Base-by-base conservation (phyloP, 2,888 invertebrate species). In the Zygaena filipendulae region DNA sequence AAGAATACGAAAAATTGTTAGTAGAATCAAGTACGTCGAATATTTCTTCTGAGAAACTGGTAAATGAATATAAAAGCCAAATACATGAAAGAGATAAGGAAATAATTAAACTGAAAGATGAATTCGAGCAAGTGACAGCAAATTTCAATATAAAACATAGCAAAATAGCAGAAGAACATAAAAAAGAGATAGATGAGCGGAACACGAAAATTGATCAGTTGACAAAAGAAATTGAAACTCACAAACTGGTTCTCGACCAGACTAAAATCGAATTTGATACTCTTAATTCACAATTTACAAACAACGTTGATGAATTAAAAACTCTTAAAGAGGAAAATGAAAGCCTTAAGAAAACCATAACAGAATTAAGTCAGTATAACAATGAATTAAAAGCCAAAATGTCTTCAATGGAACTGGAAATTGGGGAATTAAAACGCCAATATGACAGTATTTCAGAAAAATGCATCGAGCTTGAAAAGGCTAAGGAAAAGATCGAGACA, bases 381-480 rank as follows among this genome's bases (percentile, higher is more conserved):
- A 56, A 43, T 39, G 63, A 67, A 23, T 53, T 71, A 3, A 75
- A 70, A 49, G 36, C 52, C 40, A 82, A 67, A 45, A 59, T 77
- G 42, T 68, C 64, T 2, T 44, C 62, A 22, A 68, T 82, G 49
- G 83, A 84, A 48, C 55, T 85, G 29, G 70, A 79, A 43, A 52
- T 81, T 16, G 83, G 83, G 23, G 86, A 86, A 58, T 62, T 83
- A 12, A 81, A 77, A 43, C 71, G 86, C 13, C 84, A 85, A 42
- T 56, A 82, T 6, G 62, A 70, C 25, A 77, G 82, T 39, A 60
- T 81, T 6, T 70, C 79, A 40, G 82, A 84, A 45, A 85, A 86
- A 56, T 79, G 82, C 42, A 61, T 63, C 3, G 83, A 85, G 38
- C 48, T 86, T 29, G 63, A 72, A 35, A 77, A 70, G 23, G 72